phyloP scores from a whole-genome alignment of 2,888 invertebrate species.

The Heliconius cydno region DNA sequence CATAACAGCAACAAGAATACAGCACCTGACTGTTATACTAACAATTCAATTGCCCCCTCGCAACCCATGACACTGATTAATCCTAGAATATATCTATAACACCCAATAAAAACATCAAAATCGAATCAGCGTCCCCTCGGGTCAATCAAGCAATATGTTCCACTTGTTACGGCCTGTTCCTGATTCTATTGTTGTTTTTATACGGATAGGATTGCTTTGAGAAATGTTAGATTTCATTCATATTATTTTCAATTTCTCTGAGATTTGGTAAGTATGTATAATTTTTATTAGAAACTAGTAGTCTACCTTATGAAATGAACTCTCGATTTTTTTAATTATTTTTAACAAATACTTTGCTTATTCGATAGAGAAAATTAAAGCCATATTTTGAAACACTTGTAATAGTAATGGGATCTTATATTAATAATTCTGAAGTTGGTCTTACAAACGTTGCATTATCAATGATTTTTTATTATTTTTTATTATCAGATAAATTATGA shows the following conservation, averaged over 20 bases:
- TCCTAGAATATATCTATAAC: conserved; percentile 67
- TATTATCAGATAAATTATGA: too few species aligned
- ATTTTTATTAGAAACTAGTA: neutral
- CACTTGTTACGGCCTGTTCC: conserved; percentile 25
- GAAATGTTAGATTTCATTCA: neutral
- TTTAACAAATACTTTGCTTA: too few species aligned
- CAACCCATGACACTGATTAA: conserved; percentile 25
- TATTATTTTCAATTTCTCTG: neutral
- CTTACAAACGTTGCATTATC: too few species aligned
- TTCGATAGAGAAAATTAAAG: too few species aligned
- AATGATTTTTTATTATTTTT: too few species aligned
- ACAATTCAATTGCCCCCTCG: conserved; percentile 25
- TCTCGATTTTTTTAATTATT: too few species aligned
- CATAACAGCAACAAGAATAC: conserved; percentile 5
- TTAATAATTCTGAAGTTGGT: too few species aligned
- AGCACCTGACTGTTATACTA: neutral
- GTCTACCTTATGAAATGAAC: neutral
- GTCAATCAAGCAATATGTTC: conserved; percentile 57
- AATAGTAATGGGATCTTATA: too few species aligned
- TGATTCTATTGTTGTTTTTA: conserved; percentile 22
- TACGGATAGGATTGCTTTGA: neutral
- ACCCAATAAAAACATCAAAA: conserved; percentile 78
- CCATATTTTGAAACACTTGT: too few species aligned
- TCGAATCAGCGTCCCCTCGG: conserved; percentile 73
- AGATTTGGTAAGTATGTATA: neutral